These are phyloP conservation scores for Armadillidium nasatum DNA, from an alignment of 1,140 invertebrate species.

Conservation along the genomic window DNA sequence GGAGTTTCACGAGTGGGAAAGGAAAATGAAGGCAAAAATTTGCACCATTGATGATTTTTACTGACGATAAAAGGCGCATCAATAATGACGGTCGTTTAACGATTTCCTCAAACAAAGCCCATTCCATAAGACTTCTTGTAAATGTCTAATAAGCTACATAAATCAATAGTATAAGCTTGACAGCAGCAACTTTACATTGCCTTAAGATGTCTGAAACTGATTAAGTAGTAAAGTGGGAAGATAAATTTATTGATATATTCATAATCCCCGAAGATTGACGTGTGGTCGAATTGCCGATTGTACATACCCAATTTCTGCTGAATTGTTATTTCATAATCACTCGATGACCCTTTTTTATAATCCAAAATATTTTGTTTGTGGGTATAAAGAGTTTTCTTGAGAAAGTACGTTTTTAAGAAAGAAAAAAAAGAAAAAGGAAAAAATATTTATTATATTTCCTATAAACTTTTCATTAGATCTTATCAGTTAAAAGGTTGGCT, in stretches of 20 bases:
- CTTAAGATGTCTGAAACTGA: not conserved
- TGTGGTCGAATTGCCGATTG: not conserved
- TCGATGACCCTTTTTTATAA: no score
- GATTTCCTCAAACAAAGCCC: not conserved
- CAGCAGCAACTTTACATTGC: not conserved
- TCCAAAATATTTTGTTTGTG: no score
- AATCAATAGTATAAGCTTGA: not conserved
- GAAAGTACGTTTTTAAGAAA: no score
- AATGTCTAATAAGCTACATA: not conserved
- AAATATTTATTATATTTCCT: no score
- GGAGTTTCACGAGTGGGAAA: no score
- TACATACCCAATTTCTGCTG: not conserved
- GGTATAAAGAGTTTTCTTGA: no score
- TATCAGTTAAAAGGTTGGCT: no score
- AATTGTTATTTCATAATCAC: not conserved
- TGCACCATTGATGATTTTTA: not conserved
- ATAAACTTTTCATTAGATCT: no score
- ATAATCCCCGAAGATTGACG: not conserved
- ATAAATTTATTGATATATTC: not conserved
- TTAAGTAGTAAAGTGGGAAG: not conserved
- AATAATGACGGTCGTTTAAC: not conserved
- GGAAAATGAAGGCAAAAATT: not conserved
- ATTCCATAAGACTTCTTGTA: not conserved
- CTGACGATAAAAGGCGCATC: not conserved
- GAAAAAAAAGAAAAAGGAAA: no score